A percentile compares a stretch with the other conserved stretches of the same genome.
These are phyloP conservation scores for Rostratula benghalensis DNA, from an alignment of 2,113 vertebrate species.

Conservation along the genomic window DNA sequence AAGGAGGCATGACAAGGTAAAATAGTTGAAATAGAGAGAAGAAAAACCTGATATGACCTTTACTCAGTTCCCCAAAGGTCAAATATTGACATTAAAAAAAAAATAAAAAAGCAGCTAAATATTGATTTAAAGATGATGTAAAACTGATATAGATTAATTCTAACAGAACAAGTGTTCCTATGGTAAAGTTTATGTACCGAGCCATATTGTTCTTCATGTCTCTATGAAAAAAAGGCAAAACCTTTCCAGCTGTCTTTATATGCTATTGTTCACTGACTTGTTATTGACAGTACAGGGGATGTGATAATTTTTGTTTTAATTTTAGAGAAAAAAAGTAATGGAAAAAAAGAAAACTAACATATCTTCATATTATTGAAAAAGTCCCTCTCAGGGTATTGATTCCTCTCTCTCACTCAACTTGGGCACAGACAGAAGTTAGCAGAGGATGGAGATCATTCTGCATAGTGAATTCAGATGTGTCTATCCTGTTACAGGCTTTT, in stretches of 20 bases:
- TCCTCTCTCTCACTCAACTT: not conserved
- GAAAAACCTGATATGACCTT: not conserved
- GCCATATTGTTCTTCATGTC: not conserved
- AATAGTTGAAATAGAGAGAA: not conserved
- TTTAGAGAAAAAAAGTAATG: not conserved
- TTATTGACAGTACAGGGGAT: not conserved
- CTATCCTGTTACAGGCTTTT: not conserved
- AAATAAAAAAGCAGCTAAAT: not conserved
- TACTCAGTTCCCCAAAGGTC: not conserved
- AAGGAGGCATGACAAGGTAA: not conserved
- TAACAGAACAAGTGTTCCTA: not conserved
- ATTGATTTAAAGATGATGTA: not conserved
- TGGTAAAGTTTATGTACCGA: not conserved
- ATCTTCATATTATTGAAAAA: not conserved
- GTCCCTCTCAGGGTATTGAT: not conserved
- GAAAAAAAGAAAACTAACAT: accelerated
- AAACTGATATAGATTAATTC: no score
- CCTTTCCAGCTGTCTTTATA: not conserved
- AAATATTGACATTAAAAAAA: not conserved
- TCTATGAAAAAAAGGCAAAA: not conserved
- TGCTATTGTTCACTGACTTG: not conserved
- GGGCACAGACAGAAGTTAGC: not conserved
- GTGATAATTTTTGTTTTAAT: not conserved
- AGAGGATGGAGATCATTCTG: not conserved
- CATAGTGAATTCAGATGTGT: not conserved